Percentiles rank a stretch among this genome's conserved stretches.
Evolutionary conservation across 2,113 vertebrate genomes (phyloP).

Genomic region (Zosterops hypoxanthus): DNA sequence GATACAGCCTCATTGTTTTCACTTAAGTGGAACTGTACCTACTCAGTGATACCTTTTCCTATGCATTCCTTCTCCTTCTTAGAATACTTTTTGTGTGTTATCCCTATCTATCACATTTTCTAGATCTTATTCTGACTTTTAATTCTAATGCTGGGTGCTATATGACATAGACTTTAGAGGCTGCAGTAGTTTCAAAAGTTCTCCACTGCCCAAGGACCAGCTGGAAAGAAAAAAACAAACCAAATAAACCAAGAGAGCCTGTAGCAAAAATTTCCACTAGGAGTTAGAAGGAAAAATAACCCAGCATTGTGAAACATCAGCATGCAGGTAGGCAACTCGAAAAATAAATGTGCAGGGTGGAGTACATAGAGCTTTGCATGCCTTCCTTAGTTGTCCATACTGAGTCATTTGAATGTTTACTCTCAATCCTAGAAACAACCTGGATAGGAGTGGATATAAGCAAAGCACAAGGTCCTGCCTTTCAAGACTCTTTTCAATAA

Average conservation of each 20-base stretch:
- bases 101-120: neutral
- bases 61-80: neutral
- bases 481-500: neutral
- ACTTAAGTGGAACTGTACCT: neutral
- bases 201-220: neutral
- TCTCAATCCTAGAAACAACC: neutral
- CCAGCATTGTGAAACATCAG: neutral
- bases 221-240: neutral
- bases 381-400: neutral
- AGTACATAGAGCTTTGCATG: neutral
- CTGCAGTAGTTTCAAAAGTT: neutral
- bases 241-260: too few relatives aligned
- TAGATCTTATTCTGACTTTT: neutral
- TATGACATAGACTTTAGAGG: neutral
- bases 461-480: neutral
- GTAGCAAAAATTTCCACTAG: neutral
- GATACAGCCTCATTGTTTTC: neutral
- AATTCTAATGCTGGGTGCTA: neutral
- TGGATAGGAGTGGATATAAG: neutral
- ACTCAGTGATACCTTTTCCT: neutral
- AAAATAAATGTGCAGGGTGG: neutral
- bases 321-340: accelerated
- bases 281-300: neutral
- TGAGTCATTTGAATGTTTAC: neutral
- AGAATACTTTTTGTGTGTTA: neutral